These are phyloP conservation scores for Heliconius himera DNA, from an alignment of 1,140 invertebrate species.

Conservation along the genomic window DNA sequence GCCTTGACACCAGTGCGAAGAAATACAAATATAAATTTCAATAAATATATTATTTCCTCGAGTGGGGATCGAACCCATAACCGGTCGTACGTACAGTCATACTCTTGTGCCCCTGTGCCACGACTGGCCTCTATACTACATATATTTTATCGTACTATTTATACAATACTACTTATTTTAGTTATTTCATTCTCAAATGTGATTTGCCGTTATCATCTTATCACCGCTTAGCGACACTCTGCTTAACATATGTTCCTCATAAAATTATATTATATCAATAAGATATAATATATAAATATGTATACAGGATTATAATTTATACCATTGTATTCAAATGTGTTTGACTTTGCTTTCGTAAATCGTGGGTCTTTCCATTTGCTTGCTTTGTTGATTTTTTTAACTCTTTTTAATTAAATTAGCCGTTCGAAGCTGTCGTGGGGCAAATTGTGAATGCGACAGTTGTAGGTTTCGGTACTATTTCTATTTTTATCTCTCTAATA, in stretches of 20 bases:
- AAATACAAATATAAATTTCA: too few relatives aligned
- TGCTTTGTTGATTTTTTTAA: background rate
- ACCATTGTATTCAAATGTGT: background rate
- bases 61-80: too few relatives aligned
- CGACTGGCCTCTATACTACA: background rate
- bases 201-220: background rate
- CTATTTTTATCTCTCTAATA: too few relatives aligned
- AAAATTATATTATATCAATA: background rate
- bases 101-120: too few relatives aligned
- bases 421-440: too few relatives aligned
- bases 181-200: background rate
- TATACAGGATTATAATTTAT: background rate
- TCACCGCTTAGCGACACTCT: conserved; percentile 3
- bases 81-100: too few relatives aligned
- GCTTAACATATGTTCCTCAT: background rate
- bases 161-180: background rate
- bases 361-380: background rate
- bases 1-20: too few relatives aligned
- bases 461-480: too few relatives aligned
- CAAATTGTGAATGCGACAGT: too few relatives aligned
- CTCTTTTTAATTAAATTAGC: too few relatives aligned
- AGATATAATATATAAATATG: background rate
- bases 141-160: background rate
- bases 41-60: too few relatives aligned
- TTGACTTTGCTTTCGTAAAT: background rate